These are phyloP conservation scores for Leuctra nigra DNA, from an alignment of 2,888 invertebrate genomes.

Conservation along the genomic window DNA sequence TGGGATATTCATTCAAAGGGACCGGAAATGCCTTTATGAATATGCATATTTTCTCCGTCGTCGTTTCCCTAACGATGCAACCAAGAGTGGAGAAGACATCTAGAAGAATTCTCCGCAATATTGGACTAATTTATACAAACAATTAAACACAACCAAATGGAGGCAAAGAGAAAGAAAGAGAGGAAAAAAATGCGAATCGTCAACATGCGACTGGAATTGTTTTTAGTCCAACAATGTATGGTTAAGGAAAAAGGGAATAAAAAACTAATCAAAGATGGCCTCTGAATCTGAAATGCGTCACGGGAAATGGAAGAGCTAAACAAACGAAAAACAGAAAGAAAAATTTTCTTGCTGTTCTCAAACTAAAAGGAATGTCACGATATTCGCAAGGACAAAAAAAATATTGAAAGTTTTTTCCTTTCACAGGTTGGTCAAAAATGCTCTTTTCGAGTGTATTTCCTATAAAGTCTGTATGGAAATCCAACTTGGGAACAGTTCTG, in stretches of 20 bases:
- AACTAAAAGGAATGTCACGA: conserved; percentile 6
- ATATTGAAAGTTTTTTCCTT: too few relatives aligned
- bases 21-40: conserved; percentile 7
- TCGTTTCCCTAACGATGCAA: conserved; percentile 5
- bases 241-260: not conserved
- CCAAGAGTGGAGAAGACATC: not conserved
- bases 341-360: not conserved
- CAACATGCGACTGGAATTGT: not conserved
- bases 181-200: not conserved
- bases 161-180: too few relatives aligned
- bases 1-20: not conserved
- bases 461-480: too few relatives aligned
- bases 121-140: conserved; percentile 16
- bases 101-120: conserved; percentile 11
- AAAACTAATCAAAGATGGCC: conserved; percentile 1
- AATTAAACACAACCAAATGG: conserved; percentile 15
- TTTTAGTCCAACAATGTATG: conserved; percentile 7
- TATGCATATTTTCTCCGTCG: conserved; percentile 12
- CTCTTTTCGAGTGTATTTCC: too few relatives aligned
- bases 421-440: too few relatives aligned
- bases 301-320: conserved; percentile 1
- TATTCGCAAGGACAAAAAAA: not conserved
- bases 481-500: too few relatives aligned
- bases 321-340: not conserved
- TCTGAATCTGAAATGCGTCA: not conserved